A percentile compares a stretch with the other conserved stretches of the same genome.
phyloP scores from a whole-genome alignment of 1,140 invertebrate species.

The Laupala kohalensis region DNA sequence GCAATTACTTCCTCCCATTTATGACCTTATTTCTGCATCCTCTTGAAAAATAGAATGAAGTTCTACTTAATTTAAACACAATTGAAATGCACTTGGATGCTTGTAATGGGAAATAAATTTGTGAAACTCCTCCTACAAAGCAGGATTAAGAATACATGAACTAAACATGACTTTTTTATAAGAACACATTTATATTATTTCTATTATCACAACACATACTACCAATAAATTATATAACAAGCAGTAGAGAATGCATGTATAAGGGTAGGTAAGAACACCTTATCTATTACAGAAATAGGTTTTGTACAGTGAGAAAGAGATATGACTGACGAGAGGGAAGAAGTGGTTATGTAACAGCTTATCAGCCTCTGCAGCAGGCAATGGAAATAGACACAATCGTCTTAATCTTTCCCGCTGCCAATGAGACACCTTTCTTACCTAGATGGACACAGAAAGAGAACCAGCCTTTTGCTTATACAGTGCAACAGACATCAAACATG shows the following conservation, averaged over 20 bases:
- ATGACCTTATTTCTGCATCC: too few relatives aligned
- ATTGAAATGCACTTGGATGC: too few relatives aligned
- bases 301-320: slow-evolving; percentile 7
- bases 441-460: neutral
- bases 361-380: neutral
- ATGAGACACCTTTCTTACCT: neutral
- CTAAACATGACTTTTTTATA: slow-evolving; percentile 10
- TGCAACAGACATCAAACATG: neutral
- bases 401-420: neutral
- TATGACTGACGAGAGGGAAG: neutral
- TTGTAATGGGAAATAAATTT: too few relatives aligned
- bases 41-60: too few relatives aligned
- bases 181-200: slow-evolving; percentile 15
- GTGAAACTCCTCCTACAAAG: too few relatives aligned
- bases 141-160: neutral
- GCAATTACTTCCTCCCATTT: too few relatives aligned
- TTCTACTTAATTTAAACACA: too few relatives aligned
- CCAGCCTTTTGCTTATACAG: neutral
- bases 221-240: slow-evolving; percentile 12
- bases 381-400: neutral
- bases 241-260: slow-evolving; percentile 11
- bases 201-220: slow-evolving; percentile 14
- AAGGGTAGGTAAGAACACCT: slow-evolving; percentile 5
- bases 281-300: slow-evolving; percentile 7
- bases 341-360: neutral